These are phyloP conservation scores for Pristionchus japonicus DNA, from an alignment of 2,888 invertebrate genomes.

Conservation along the genomic window DNA sequence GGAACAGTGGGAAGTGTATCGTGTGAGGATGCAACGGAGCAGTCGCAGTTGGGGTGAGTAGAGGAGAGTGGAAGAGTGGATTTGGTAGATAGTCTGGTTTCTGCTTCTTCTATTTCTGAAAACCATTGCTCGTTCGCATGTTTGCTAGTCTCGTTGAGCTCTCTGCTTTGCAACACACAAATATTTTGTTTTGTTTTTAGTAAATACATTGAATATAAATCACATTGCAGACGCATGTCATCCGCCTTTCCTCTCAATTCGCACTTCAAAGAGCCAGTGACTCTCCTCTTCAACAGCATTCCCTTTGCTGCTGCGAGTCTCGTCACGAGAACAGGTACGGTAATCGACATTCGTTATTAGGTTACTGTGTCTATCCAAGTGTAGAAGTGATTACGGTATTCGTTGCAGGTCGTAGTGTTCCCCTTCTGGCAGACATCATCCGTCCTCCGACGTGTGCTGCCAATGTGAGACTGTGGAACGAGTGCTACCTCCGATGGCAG, in stretches of 20 bases:
- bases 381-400: neutral
- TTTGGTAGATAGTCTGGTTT: too few relatives aligned
- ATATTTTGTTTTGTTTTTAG: neutral
- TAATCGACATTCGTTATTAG: neutral
- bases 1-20: conserved; percentile 85
- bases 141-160: too few relatives aligned
- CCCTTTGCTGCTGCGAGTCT: neutral
- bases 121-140: too few relatives aligned
- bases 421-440: conserved; percentile 49
- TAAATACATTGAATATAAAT: too few relatives aligned
- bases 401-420: neutral
- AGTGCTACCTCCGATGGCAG: conserved; percentile 62
- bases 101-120: too few relatives aligned
- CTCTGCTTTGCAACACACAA: neutral
- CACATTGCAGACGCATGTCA: conserved; percentile 6
- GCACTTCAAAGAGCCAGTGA: neutral
- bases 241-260: neutral
- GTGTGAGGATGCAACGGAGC: conserved; percentile 37
- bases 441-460: conserved; percentile 55
- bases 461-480: conserved; percentile 58
- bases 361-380: neutral
- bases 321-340: conserved; percentile 9
- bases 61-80: neutral
- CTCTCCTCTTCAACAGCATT: conserved; percentile 38
- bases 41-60: neutral